These are phyloP conservation scores for Drosophila arawakana DNA, from an alignment of 1,140 invertebrate genomes.

Conservation along the genomic window DNA sequence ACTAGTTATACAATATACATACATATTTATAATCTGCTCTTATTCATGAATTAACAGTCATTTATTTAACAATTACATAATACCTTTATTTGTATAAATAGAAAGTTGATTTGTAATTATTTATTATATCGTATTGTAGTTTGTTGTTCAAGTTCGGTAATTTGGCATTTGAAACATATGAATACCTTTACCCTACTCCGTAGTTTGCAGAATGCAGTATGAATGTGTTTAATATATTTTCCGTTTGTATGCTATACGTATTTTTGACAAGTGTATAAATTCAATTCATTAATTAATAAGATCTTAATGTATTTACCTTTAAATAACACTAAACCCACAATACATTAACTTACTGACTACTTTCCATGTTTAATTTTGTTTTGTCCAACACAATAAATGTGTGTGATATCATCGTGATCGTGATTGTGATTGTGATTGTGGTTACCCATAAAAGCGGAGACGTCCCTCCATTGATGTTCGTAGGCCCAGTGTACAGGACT, in stretches of 20 bases:
- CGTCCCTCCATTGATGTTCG: conserved; percentile 94
- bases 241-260: conserved; percentile 40
- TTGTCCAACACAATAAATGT: conserved; percentile 15
- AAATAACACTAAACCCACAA: not conserved
- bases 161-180: conserved; percentile 26
- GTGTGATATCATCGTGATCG: conserved; percentile 17
- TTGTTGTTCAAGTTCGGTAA: conserved; percentile 11
- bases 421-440: conserved; percentile 12
- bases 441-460: conserved; percentile 87
- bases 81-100: not conserved
- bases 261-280: conserved; percentile 31
- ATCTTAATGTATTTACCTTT: not conserved
- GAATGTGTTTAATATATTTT: conserved; percentile 47
- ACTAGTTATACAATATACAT: not conserved
- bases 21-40: not conserved
- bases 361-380: conserved; percentile 25
- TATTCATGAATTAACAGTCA: not conserved
- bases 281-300: conserved; percentile 14
- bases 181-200: conserved; percentile 16
- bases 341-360: not conserved
- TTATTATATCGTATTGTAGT: conserved; percentile 12
- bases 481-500: conserved; percentile 93
- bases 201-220: conserved; percentile 27
- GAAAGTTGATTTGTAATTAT: not conserved
- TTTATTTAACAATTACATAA: not conserved